These are phyloP conservation scores for Paguma larvata DNA, from an alignment of 2,797 vertebrate genomes.

Conservation along the genomic window DNA sequence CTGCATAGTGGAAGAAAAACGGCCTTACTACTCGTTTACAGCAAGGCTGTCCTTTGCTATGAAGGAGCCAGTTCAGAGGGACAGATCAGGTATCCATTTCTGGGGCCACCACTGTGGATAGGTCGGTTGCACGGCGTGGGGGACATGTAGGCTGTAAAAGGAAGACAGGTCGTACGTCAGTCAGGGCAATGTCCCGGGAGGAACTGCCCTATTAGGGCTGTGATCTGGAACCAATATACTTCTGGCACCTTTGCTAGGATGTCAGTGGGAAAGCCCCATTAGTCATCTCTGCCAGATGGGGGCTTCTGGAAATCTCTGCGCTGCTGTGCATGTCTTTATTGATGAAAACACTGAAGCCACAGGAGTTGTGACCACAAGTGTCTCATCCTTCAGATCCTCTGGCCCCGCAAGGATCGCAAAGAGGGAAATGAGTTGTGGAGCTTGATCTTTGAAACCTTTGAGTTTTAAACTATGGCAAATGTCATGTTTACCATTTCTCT, in stretches of 20 bases:
- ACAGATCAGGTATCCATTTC: conserved; percentile 3
- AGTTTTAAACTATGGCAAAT: conserved; percentile 65
- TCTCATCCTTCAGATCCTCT: conserved; percentile 53
- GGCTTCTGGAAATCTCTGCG: conserved; percentile 61
- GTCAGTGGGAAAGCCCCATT: conserved; percentile 77
- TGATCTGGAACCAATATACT: conserved; percentile 60
- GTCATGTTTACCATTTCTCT: conserved; percentile 1
- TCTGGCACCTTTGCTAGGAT: conserved; percentile 66
- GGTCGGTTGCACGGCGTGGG: not conserved
- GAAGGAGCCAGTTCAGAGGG: not conserved
- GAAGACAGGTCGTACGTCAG: not conserved
- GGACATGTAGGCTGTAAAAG: not conserved
- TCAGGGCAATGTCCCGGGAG: not conserved
- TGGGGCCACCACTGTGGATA: not conserved
- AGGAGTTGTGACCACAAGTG: conserved; percentile 35
- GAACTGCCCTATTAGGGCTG: conserved; percentile 10
- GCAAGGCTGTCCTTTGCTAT: conserved; percentile 1
- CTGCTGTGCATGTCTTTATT: conserved; percentile 47
- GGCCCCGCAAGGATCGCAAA: conserved; percentile 16
- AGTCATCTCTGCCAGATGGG: conserved; percentile 71
- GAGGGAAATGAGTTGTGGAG: not conserved
- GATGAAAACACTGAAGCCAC: conserved; percentile 70
- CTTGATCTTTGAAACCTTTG: conserved; percentile 26
- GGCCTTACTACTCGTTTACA: not conserved
- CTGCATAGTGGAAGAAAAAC: not conserved